Base-by-base conservation (phyloP, 2,888 invertebrate species). In the Yponomeuta cagnagella region DNA sequence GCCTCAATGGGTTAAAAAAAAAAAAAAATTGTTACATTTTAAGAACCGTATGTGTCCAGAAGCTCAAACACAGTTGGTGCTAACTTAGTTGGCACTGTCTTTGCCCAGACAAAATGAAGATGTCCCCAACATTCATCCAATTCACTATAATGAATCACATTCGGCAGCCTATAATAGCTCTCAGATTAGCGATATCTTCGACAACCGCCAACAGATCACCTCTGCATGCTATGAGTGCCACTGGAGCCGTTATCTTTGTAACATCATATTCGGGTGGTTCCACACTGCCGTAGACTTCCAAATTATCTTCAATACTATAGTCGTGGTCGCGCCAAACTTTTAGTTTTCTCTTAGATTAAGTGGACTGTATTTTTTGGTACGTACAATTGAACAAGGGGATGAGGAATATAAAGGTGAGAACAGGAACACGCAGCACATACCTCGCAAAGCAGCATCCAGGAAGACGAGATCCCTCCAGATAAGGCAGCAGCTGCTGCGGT, bases 161-260 rank as follows among this genome's bases (percentile, higher is more conserved):
- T 93, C 0, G 90, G 86, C 23, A 96, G 79, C 71, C 93, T 85
- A n/a, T n/a, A n/a, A n/a, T n/a, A 0, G 85, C 82, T 69, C 93
- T 93, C 64, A 96, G 83, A 69, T 87, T 90, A 12, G 89, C 79
- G 0, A 95, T 95, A 79, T 96, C 96, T 82, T 93, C 78, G 48
- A 93, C 89, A 76, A 94, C 94, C 0, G 96, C 93, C 1, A 97
- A 84, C 94, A 95, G 95, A 82, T 97, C 97, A 76, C 96, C 95
- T 63, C 94, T 87, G 1, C 94, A 93, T 78, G 94, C 95, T 75
- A 95, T 94, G 63, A 97, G 79, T 63, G 94, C 94, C 2, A 95
- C 89, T 0, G 96, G 95, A n/a, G 94, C 84, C 9, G 93, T 92
- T 69, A 96, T 93, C 72, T 93, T 93, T n/a, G 90, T 85, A 10